Evolutionary conservation across 1,140 invertebrate species (phyloP).

Genomic region (Sesamia nonagrioides): DNA sequence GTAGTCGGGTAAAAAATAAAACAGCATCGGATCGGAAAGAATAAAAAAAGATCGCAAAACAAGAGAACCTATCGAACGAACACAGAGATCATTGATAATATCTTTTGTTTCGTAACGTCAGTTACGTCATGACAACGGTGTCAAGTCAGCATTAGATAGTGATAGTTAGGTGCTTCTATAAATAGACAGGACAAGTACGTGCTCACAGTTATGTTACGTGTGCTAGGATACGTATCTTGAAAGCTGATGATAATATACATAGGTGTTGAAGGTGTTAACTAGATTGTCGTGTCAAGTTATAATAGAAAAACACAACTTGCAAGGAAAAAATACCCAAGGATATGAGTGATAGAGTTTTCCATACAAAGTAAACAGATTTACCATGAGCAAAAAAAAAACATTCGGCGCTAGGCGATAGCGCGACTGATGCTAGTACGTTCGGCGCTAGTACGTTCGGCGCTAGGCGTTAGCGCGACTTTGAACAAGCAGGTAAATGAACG

Average conservation of each 20-base stretch:
- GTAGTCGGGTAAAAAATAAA: no score
- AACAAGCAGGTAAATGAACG: background rate
- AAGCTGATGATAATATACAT: background rate
- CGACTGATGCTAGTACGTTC: background rate
- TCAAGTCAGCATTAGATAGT: background rate
- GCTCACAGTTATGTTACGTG: background rate
- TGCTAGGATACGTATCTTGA: background rate
- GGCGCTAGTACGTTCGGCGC: no score
- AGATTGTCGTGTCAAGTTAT: no score
- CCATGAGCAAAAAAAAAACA: no score
- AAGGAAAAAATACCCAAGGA: no score
- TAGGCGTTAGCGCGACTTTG: background rate
- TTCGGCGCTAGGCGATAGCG: no score
- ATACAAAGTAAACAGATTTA: no score
- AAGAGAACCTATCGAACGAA: background rate
- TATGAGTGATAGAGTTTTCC: no score
- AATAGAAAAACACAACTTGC: no score
- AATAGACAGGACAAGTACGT: background rate
- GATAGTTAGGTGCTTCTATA: background rate
- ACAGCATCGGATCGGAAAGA: background rate
- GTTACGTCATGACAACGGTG: background rate
- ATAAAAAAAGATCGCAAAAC: background rate
- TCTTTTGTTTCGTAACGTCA: background rate
- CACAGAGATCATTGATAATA: background rate
- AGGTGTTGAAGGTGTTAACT: no score